Evolutionary conservation across 2,113 vertebrate species (phyloP), one percentile per base, ranked within the genome.

Genomic region (Cebidichthys violaceus): DNA sequence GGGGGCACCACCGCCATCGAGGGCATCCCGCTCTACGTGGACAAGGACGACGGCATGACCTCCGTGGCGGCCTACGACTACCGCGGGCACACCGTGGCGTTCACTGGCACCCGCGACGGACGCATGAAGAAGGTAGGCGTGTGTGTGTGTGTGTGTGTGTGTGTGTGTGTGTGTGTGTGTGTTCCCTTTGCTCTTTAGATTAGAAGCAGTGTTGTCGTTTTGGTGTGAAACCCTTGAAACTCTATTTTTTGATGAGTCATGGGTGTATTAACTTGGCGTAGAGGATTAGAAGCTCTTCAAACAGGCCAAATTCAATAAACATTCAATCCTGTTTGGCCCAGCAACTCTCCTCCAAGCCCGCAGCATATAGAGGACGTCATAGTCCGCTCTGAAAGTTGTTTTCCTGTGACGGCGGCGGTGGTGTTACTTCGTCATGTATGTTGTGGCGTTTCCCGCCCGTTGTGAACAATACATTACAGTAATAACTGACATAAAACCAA

Each of bases 11-110:
- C 95, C 61, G 97, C 97, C 83, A 99, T 99, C 0, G 98, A 99
- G 93, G 98, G 98, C 71, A 95, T 94, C 0, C 97, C 98, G 0
- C 96, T 99, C 0, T 98, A 98, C 1, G 95, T 97, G 91, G 98
- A 99, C 93, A 98, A 97, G 88, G 97, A 99, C 0, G 98, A 99
- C 0, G 98, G 98, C 29, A 97, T 99, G 97, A 99, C 97, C 1
- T 98, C 98, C 0, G 97, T 99, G 87, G 96, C 97, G 0, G 97
- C 98, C 67, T 99, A 99, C 0, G 96, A 98, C 93, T 99, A 99
- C 89, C 95, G 93, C 1, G 97, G 97, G 37, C 96, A 97, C 91
- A 98, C 98, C 0, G 98, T 99, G 10, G 96, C 96, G 9, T 99
- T 99, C 35, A 94, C 96, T 0, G 98, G 98, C 77, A 99, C 98